phyloP scores from a whole-genome alignment of 2,113 vertebrate species.

The Corythornis cristatus region DNA sequence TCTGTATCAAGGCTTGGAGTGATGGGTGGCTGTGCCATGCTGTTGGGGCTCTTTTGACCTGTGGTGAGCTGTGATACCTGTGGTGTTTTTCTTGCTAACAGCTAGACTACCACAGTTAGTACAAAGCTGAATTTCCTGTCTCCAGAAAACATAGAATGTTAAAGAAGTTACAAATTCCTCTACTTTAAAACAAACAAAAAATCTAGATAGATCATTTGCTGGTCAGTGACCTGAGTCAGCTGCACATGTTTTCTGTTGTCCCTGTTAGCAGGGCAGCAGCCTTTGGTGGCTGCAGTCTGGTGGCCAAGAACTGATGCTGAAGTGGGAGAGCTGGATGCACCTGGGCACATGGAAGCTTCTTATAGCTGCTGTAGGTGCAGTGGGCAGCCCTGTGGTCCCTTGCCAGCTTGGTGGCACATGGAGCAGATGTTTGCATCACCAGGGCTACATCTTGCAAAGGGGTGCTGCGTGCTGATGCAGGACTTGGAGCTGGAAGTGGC shows the following conservation, averaged over 20 bases:
- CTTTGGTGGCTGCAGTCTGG: neutral
- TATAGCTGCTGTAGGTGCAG: rapidly evolving
- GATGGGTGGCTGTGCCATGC: rapidly evolving
- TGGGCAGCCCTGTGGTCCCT: neutral
- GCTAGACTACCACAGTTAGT: neutral
- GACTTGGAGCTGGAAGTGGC: neutral
- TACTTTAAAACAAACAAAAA: neutral
- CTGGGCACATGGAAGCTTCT: rapidly evolving
- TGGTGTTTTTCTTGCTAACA: neutral
- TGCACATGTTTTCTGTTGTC: neutral
- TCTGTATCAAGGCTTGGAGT: neutral
- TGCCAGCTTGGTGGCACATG: neutral
- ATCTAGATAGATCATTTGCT: neutral
- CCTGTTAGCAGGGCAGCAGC: neutral
- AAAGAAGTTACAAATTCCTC: neutral
- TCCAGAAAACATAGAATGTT: neutral
- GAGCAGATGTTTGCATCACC: neutral
- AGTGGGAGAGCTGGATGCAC: neutral
- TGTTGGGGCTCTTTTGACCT: rapidly evolving
- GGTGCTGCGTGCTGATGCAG: neutral
- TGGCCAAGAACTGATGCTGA: neutral
- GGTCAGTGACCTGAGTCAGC: neutral
- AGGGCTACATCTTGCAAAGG: neutral
- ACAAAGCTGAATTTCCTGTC: neutral
- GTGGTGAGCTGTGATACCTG: neutral